Evolutionary conservation across 2,797 vertebrate genomes (phyloP).

Genomic region (Sarcoramphus papa): DNA sequence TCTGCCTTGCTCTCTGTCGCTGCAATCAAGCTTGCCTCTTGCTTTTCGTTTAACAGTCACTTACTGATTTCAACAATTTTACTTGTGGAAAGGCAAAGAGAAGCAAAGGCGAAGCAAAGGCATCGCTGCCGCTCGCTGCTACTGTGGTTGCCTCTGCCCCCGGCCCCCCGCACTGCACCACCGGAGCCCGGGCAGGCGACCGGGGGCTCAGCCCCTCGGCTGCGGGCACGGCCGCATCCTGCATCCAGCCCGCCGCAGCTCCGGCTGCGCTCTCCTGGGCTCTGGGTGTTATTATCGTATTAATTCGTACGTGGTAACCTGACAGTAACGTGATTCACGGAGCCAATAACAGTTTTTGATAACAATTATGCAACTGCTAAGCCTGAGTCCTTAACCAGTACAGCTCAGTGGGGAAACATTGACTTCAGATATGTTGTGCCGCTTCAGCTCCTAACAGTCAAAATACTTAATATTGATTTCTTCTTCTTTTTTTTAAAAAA

Average conservation of each 20-base stretch:
- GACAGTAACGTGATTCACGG: neutral
- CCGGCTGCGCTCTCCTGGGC: neutral
- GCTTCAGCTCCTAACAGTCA: neutral
- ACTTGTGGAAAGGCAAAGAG: neutral
- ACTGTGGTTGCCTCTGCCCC: neutral
- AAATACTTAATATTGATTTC: conserved; percentile 16
- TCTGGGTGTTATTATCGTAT: neutral
- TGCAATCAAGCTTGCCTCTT: neutral
- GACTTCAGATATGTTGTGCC: neutral
- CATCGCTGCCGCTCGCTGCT: neutral
- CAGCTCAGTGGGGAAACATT: neutral
- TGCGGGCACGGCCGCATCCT: accelerated
- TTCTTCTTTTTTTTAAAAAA: neutral
- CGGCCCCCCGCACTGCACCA: accelerated
- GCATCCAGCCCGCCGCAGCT: neutral
- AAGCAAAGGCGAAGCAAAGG: neutral
- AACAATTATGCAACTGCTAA: neutral
- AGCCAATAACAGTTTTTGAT: neutral
- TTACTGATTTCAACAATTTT: neutral
- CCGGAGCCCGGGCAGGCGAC: accelerated
- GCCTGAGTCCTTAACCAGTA: neutral
- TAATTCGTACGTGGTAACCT: neutral
- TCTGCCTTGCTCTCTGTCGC: neutral
- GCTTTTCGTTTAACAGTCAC: neutral
- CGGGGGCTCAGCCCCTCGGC: neutral